These are phyloP conservation scores for Fistularia tabacaria DNA, from an alignment of 2,797 vertebrate genomes.

Conservation along the genomic window DNA sequence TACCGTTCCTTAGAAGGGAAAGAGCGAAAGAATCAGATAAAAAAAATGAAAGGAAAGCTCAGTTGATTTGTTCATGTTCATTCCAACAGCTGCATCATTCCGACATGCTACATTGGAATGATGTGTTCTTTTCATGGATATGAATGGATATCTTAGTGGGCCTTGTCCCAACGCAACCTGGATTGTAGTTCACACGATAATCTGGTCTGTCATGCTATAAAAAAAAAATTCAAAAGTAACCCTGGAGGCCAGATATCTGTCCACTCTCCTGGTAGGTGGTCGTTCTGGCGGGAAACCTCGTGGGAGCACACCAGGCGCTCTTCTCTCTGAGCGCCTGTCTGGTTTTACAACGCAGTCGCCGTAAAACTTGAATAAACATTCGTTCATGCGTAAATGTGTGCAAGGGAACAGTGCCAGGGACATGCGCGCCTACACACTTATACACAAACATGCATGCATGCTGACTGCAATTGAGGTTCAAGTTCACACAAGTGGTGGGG, in stretches of 20 bases:
- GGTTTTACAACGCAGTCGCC: slow-evolving; percentile 54
- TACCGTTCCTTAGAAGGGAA: too few relatives aligned
- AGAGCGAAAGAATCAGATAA: too few relatives aligned
- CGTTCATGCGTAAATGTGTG: slow-evolving; percentile 36
- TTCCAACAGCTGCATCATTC: too few relatives aligned
- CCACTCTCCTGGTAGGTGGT: slow-evolving; percentile 59
- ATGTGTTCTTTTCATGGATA: too few relatives aligned
- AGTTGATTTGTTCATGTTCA: too few relatives aligned
- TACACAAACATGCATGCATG: slow-evolving; percentile 1
- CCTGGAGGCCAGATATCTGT: slow-evolving; percentile 34
- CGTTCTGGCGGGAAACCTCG: slow-evolving; percentile 34
- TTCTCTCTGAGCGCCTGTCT: slow-evolving; percentile 32
- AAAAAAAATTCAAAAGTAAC: slow-evolving; percentile 21
- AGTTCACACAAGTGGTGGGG: not conserved
- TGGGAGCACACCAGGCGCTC: slow-evolving; percentile 19
- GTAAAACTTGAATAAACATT: slow-evolving; percentile 61
- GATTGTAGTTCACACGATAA: slow-evolving; percentile 48
- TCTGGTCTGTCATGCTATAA: slow-evolving; percentile 27
- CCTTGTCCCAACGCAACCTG: slow-evolving; percentile 2
- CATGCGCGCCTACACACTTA: slow-evolving; percentile 13
- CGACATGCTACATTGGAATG: too few relatives aligned
- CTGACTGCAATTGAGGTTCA: not conserved
- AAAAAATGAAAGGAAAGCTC: too few relatives aligned
- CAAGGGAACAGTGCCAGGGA: slow-evolving; percentile 29
- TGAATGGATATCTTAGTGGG: not conserved